Conservation (phyloP, 2,888 invertebrate species). For the Pristionchus japonicus region DNA sequence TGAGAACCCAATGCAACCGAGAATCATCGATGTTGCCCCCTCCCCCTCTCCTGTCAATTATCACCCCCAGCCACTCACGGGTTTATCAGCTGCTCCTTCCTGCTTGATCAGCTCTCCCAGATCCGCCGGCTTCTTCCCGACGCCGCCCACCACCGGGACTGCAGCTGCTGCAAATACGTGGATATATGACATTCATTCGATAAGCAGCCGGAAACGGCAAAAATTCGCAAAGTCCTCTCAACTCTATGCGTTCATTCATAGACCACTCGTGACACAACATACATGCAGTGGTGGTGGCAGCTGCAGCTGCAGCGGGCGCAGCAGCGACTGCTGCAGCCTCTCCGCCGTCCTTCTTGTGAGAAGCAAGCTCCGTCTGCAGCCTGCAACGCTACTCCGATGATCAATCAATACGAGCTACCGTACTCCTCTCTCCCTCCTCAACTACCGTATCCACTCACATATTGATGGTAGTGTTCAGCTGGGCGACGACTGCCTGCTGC, state of each 20-base stretch:
- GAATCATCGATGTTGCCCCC: not conserved
- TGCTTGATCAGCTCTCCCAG: constrained; percentile 44
- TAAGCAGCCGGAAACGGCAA: too few species aligned
- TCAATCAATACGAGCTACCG: not conserved
- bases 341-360: not conserved
- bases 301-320: not conserved
- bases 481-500: constrained; percentile 52
- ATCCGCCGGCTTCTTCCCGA: constrained; percentile 41
- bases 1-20: not conserved
- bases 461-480: constrained; percentile 54
- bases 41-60: not conserved
- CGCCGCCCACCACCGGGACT: not conserved
- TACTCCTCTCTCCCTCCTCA: not conserved
- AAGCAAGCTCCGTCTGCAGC: constrained; percentile 32
- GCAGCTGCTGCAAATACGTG: not conserved
- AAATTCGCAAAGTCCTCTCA: not conserved
- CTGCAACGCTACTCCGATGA: not conserved
- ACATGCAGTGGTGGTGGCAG: not conserved
- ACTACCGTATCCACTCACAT: constrained; percentile 18
- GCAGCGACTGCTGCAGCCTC: not conserved
- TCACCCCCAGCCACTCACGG: too few species aligned
- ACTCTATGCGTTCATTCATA: not conserved
- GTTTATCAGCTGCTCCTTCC: constrained; percentile 24
- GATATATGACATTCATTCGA: too few species aligned
- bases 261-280: not conserved